Evolutionary conservation across 2,113 vertebrate genomes (phyloP).

Genomic region (Tetraodon nigroviridis): DNA sequence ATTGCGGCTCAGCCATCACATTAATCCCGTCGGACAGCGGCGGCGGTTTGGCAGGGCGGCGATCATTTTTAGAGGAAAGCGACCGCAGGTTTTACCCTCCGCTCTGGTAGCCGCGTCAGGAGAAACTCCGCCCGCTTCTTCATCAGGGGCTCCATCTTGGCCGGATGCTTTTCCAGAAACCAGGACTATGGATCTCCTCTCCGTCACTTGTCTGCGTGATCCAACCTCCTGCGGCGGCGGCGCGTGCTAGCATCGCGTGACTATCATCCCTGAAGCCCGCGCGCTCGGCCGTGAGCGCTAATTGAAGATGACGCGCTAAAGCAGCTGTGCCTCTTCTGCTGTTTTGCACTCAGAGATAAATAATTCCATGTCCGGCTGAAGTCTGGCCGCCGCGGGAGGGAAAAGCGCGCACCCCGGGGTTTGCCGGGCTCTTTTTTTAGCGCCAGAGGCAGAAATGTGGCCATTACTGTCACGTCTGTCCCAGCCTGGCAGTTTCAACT

Average conservation of each 20-base stretch:
- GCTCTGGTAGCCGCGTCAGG: conserved; percentile 1
- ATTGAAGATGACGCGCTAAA: conserved; percentile 31
- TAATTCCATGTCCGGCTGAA: conserved; percentile 16
- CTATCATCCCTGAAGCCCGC: conserved; percentile 9
- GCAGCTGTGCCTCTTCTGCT: conserved; percentile 17
- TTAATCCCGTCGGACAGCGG: conserved; percentile 46
- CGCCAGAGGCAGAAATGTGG: conserved; percentile 3
- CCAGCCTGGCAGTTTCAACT: conserved; percentile 34
- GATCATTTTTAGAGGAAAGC: conserved; percentile 54
- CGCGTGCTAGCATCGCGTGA: conserved; percentile 10
- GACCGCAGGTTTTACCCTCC: conserved; percentile 36
- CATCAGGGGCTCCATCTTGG: conserved; percentile 13
- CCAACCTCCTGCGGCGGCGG: background rate
- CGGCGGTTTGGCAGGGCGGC: conserved; percentile 22
- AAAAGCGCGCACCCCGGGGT: background rate
- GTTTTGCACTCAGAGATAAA: conserved; percentile 22
- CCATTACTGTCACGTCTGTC: conserved; percentile 25
- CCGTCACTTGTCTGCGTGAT: background rate
- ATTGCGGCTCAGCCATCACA: conserved; percentile 44
- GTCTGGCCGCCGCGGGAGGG: background rate
- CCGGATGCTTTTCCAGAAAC: conserved; percentile 16
- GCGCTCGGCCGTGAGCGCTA: background rate
- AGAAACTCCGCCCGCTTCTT: background rate
- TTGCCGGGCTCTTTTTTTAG: conserved; percentile 2
- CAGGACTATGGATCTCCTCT: background rate